phyloP scores from a whole-genome alignment of 1,140 invertebrate genomes.

The Manduca sexta region DNA sequence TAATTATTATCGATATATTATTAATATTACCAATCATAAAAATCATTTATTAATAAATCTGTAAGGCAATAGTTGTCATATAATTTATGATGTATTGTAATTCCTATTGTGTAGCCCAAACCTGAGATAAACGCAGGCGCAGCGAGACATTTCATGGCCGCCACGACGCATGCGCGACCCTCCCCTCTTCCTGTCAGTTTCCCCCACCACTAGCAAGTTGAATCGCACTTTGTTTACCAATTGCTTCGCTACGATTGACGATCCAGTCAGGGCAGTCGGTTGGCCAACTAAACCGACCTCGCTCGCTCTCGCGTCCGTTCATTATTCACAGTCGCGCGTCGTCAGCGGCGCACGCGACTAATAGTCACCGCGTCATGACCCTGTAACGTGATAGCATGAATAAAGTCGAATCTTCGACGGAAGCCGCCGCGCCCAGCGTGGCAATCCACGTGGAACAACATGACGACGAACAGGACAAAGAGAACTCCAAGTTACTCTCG shows the following conservation, averaged over 20 bases:
- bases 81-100: background rate
- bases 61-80: no score
- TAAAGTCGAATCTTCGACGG: conserved; percentile 54
- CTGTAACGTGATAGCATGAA: conserved; percentile 66
- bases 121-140: conserved; percentile 39
- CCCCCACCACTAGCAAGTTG: conserved; percentile 41
- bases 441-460: conserved; percentile 57
- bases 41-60: no score
- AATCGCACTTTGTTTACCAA: conserved; percentile 68
- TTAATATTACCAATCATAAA: no score
- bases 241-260: conserved; percentile 66
- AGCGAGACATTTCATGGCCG: conserved; percentile 36
- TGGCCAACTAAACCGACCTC: conserved; percentile 50
- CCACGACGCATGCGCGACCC: conserved; percentile 24
- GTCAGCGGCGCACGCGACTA: conserved; percentile 51
- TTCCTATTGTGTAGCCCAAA: conserved; percentile 8
- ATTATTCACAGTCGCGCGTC: conserved; percentile 52
- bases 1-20: no score
- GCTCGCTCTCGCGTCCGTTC: conserved; percentile 41
- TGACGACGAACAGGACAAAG: conserved; percentile 45
- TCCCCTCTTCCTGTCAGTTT: conserved; percentile 35
- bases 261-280: conserved; percentile 46
- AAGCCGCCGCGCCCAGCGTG: conserved; percentile 53
- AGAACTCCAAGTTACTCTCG: conserved; percentile 48
- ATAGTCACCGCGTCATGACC: conserved; percentile 58